These are phyloP conservation scores for Microcebus griseorufus DNA, from an alignment of 2,113 vertebrate species.

Conservation along the genomic window DNA sequence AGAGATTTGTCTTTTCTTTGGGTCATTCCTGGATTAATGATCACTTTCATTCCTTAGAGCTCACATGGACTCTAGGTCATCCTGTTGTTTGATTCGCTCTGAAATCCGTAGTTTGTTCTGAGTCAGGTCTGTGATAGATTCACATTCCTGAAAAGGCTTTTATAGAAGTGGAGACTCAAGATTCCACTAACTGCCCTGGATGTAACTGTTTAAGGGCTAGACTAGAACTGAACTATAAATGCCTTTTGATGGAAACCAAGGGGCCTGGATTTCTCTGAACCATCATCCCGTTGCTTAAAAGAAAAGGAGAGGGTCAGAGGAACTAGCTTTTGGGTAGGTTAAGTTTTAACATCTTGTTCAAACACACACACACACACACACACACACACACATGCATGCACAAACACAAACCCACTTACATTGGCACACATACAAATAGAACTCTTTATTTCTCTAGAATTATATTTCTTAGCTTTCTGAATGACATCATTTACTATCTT, in stretches of 20 bases:
- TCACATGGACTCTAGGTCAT: background rate
- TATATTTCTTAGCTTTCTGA: background rate
- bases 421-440: background rate
- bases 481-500: background rate
- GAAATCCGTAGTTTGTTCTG: background rate
- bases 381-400: background rate
- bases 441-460: background rate
- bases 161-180: background rate
- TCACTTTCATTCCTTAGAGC: background rate
- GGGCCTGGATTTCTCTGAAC: background rate
- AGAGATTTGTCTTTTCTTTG: background rate
- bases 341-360: conserved; percentile 1
- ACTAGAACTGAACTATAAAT: background rate
- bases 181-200: background rate
- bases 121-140: background rate
- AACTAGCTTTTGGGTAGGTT: background rate
- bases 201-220: background rate
- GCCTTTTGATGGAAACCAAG: background rate
- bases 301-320: background rate
- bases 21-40: background rate
- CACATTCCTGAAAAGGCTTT: background rate
- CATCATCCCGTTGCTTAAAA: background rate
- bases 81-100: background rate
- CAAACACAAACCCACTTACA: too few relatives aligned
- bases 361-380: background rate